Base-by-base conservation (phyloP, 2,888 invertebrate species). In the Rutpela maculata region DNA sequence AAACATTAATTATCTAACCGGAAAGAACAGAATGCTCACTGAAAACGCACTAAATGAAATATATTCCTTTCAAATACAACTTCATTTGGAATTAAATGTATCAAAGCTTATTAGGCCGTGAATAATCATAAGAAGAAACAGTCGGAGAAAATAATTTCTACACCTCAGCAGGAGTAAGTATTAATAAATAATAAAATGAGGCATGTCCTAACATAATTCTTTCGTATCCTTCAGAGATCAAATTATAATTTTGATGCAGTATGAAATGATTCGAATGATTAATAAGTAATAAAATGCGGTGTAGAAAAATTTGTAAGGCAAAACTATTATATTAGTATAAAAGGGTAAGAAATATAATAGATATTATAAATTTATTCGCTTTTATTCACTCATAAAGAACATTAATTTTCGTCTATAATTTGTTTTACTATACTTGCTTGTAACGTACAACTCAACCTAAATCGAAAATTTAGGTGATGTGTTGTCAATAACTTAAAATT, bases 351-450 rank as follows among this genome's bases (percentile, higher is more conserved):
- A 57, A 31, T 56, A 69, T 57, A 56, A 26, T 26, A 56, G 57
- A 62, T 62, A 12, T 57, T 17, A 56, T 69, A 69, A 57, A 57
- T 26, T 31, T 31, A 7, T 69, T 57, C 35, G 31, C 68, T 17
- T 68, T 55, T 55, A 50, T 57, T 57, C n/a, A 69, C 35, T 56
- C 17, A 60, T 38, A 70, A 43, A 59, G 70, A 70, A 59, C 38
- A 60, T 60, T 60, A 70, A 70, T 70, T 70, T 70, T 56, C 38
- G 22, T 11, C 35, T 35, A 19, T 43, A 70, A 70, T 70, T 60
- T 70, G 43, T 43, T 60, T 70, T 60, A 60, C 60, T 70, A 70
- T 70, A 70, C 43, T 70, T 70, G 60, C 59, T 43, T 70, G 60
- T 35, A 56, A 31, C n/a, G n/a, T 43, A 70, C 35, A 69, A 69